A percentile compares a stretch with the other conserved stretches of the same genome.
These are phyloP conservation scores for Danio jaintianensis DNA, from an alignment of 2,797 vertebrate species.

Conservation along the genomic window DNA sequence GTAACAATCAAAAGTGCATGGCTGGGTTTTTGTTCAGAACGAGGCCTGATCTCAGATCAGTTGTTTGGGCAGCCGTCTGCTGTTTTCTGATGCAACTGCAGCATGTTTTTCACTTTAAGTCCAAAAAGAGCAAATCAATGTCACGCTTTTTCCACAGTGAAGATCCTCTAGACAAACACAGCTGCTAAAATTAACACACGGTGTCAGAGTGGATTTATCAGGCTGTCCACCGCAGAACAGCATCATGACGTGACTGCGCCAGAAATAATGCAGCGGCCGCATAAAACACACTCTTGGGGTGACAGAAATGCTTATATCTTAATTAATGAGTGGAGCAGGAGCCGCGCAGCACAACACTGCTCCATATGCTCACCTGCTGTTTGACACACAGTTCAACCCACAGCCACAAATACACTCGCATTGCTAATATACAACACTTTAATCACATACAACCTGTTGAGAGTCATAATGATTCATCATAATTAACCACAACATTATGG, in stretches of 20 bases:
- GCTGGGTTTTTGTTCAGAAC: not conserved
- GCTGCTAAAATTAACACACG: slow-evolving; percentile 16
- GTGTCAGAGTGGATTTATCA: not conserved
- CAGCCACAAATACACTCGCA: slow-evolving; percentile 32
- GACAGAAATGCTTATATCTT: slow-evolving; percentile 44
- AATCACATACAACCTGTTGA: not conserved
- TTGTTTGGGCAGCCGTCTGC: slow-evolving; percentile 39
- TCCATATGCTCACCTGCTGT: slow-evolving; percentile 55
- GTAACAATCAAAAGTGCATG: not conserved
- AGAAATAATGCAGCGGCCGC: slow-evolving; percentile 27
- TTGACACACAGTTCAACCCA: slow-evolving; percentile 51
- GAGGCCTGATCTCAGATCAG: slow-evolving; percentile 19
- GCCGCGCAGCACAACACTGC: slow-evolving; percentile 49
- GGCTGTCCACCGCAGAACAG: not conserved
- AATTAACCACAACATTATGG: too few relatives aligned
- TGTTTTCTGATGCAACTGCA: slow-evolving; percentile 52
- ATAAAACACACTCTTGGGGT: not conserved
- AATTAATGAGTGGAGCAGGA: slow-evolving; percentile 22
- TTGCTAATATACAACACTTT: slow-evolving; percentile 25
- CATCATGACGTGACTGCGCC: not conserved
- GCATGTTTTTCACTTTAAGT: slow-evolving; percentile 19
- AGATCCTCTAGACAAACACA: not conserved
- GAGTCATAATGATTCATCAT: too few relatives aligned
- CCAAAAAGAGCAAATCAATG: slow-evolving; percentile 35
- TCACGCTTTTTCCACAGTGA: not conserved